A percentile compares a stretch with the other conserved stretches of the same genome.
Conservation (phyloP, 2,113 vertebrate genomes). For the Petaurus breviceps region DNA sequence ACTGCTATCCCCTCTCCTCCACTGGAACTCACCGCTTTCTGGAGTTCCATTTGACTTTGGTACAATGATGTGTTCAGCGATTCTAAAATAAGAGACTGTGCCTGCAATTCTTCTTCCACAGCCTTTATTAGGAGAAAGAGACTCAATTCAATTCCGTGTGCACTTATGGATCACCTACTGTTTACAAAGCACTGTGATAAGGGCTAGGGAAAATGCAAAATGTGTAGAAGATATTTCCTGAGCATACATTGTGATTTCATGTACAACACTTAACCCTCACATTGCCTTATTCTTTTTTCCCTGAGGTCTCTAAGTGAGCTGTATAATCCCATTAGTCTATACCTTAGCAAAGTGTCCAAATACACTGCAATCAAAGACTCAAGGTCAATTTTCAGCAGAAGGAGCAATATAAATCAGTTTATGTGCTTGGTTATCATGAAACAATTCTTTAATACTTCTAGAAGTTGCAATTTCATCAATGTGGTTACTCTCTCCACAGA, state of each 20-base stretch:
- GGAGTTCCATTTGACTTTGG: slow-evolving; percentile 73
- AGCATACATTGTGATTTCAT: neutral
- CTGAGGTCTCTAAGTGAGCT: neutral
- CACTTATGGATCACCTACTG: neutral
- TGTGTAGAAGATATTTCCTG: neutral
- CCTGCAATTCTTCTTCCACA: slow-evolving; percentile 68
- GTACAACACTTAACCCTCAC: neutral
- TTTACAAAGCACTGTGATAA: neutral
- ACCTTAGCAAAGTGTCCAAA: neutral
- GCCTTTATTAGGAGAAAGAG: slow-evolving; percentile 58
- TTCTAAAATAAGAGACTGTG: slow-evolving; percentile 75
- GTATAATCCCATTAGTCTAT: neutral
- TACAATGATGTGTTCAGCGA: slow-evolving; percentile 73
- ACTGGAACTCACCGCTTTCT: slow-evolving; percentile 71
- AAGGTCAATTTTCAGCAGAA: neutral
- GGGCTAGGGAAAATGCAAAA: neutral
- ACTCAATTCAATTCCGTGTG: neutral
- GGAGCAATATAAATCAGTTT: neutral
- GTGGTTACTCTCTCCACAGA: neutral
- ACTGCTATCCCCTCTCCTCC: neutral
- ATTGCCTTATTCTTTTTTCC: neutral
- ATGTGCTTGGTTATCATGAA: neutral
- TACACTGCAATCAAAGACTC: neutral
- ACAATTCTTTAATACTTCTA: neutral
- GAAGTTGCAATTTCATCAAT: neutral